Percentiles rank a stretch among this genome's conserved stretches.
phyloP scores from a whole-genome alignment of 2,797 vertebrate genomes.

The Muscicapa striata region DNA sequence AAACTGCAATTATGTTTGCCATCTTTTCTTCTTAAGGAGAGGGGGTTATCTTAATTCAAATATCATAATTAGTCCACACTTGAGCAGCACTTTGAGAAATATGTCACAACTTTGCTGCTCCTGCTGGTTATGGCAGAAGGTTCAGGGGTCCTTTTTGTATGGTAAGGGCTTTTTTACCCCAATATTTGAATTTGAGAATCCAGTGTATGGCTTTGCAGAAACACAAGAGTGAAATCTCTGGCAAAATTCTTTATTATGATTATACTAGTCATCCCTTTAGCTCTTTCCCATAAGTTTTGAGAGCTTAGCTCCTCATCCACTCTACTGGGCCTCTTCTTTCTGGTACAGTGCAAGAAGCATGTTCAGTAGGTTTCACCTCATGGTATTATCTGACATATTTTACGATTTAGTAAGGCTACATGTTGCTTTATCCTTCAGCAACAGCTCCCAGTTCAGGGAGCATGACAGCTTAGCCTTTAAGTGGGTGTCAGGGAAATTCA shows the following conservation, averaged over 20 bases:
- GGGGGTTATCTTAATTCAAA: background rate
- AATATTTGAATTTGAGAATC: background rate
- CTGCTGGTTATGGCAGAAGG: background rate
- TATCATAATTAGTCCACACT: background rate
- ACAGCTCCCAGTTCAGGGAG: background rate
- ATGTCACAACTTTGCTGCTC: background rate
- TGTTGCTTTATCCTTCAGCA: background rate
- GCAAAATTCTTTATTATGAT: background rate
- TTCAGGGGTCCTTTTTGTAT: background rate
- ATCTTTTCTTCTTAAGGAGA: background rate
- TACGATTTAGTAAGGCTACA: background rate
- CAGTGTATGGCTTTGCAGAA: background rate
- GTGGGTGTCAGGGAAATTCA: too few relatives aligned
- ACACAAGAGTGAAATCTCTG: background rate
- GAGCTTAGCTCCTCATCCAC: background rate
- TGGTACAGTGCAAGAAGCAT: background rate
- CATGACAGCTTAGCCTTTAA: too few relatives aligned
- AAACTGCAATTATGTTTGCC: background rate
- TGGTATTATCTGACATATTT: background rate
- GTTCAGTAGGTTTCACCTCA: background rate
- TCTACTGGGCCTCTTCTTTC: background rate
- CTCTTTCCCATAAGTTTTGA: background rate
- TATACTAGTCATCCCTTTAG: background rate
- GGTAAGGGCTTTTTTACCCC: background rate
- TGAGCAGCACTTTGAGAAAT: background rate